Evolutionary conservation across 92 coral and sea anemone genomes (phyloP).

Genomic region (Parazoanthus atlanticus): DNA sequence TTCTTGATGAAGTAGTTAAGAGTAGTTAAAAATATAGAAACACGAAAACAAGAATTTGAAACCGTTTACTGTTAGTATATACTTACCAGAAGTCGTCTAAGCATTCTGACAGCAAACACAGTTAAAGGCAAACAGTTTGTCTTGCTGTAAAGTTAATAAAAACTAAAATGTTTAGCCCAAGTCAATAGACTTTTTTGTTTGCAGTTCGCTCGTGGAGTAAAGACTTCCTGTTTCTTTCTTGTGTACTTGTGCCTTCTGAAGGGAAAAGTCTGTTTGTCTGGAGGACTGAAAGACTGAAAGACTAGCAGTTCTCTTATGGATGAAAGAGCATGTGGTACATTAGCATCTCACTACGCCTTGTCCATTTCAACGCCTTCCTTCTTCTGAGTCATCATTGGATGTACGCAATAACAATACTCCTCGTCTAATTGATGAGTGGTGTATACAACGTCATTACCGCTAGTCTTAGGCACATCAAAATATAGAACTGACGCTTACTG

Average conservation of each 20-base stretch:
- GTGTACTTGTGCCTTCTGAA: background rate
- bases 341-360: background rate
- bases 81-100: background rate
- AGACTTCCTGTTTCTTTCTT: background rate
- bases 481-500: background rate
- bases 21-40: background rate
- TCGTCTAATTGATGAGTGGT: background rate
- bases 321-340: background rate
- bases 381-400: background rate
- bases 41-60: too few species aligned
- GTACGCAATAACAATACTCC: background rate
- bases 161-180: background rate
- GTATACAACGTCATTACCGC: background rate
- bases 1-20: background rate
- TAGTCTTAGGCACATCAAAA: background rate
- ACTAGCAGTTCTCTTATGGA: background rate
- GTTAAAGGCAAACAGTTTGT: background rate
- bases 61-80: background rate
- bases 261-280: background rate
- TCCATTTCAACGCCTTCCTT: background rate
- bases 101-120: background rate
- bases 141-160: background rate
- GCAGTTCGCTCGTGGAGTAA: too few species aligned
- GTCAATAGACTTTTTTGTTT: background rate
- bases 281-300: background rate